phyloP scores from a whole-genome alignment of 2,113 vertebrate species.

The Chloropsis hardwickii region DNA sequence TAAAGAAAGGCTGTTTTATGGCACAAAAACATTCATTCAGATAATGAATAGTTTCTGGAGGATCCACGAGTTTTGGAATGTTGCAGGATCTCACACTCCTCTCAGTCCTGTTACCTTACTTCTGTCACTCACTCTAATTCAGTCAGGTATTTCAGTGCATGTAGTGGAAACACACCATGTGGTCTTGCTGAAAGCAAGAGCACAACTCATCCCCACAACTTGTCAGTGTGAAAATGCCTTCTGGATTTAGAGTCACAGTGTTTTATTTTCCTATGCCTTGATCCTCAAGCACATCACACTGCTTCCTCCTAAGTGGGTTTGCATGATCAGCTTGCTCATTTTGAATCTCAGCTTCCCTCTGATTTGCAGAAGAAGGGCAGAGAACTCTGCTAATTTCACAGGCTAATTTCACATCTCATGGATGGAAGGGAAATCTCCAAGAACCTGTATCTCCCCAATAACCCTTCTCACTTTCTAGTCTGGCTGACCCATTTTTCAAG shows the following conservation, averaged over 20 bases:
- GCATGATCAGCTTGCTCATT: background rate
- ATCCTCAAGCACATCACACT: background rate
- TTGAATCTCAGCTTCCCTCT: background rate
- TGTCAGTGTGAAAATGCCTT: background rate
- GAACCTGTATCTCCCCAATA: background rate
- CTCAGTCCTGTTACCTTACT: background rate
- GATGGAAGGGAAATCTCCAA: background rate
- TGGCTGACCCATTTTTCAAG: background rate
- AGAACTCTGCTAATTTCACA: background rate
- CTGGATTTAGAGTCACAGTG: background rate
- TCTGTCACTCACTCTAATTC: background rate
- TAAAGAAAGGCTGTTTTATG: background rate
- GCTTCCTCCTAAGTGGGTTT: background rate
- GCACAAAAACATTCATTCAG: background rate
- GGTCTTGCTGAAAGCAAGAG: conserved; percentile 15
- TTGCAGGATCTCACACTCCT: background rate
- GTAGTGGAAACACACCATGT: conserved; percentile 11
- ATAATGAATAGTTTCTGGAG: background rate
- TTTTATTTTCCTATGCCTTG: background rate
- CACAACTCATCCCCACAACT: background rate
- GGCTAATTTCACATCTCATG: background rate
- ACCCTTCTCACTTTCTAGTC: background rate
- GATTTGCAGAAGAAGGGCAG: background rate
- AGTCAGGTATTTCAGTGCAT: conserved; percentile 7
- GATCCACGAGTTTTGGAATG: background rate